phyloP scores from a whole-genome alignment of 2,888 invertebrate genomes.

The Hydrotaea diabolus region DNA sequence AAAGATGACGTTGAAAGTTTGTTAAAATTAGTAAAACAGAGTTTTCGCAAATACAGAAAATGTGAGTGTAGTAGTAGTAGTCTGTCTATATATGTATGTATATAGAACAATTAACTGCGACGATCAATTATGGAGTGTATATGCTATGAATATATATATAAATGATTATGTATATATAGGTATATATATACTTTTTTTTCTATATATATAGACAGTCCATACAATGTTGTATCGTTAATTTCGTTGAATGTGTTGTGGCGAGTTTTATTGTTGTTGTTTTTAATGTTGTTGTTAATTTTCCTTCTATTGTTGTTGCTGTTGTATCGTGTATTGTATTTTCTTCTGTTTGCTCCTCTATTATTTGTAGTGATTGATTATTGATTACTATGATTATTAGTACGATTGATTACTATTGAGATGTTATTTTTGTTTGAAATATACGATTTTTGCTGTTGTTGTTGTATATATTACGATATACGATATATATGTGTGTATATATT shows the following conservation, averaged over 20 bases:
- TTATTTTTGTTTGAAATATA: conserved; percentile 9
- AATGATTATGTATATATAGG: conserved; percentile 28
- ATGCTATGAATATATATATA: not conserved
- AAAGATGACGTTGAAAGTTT: conserved; percentile 39
- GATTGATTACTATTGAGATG: not conserved
- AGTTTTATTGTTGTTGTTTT: not conserved
- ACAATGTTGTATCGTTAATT: conserved; percentile 40
- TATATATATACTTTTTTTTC: not conserved
- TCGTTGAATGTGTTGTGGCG: conserved; percentile 62
- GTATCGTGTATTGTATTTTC: not conserved
- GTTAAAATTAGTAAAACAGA: conserved; percentile 23
- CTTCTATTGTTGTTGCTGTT: not conserved
- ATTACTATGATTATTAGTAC: conserved; percentile 7
- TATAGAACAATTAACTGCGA: conserved; percentile 37
- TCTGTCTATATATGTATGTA: not conserved
- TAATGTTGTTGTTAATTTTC: not conserved
- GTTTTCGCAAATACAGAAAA: not conserved
- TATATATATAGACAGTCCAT: conserved; percentile 17
- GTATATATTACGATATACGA: conserved; percentile 1
- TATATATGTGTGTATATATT: not conserved
- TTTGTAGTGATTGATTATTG: not conserved
- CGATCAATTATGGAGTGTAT: conserved; percentile 26
- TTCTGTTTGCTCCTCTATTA: conserved; percentile 2
- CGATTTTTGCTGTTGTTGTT: not conserved
- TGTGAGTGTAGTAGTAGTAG: not conserved